A percentile compares a stretch with the other conserved stretches of the same genome.
These are phyloP conservation scores for Caradrina clavipalpis DNA, from an alignment of 2,888 invertebrate genomes.

Conservation along the genomic window DNA sequence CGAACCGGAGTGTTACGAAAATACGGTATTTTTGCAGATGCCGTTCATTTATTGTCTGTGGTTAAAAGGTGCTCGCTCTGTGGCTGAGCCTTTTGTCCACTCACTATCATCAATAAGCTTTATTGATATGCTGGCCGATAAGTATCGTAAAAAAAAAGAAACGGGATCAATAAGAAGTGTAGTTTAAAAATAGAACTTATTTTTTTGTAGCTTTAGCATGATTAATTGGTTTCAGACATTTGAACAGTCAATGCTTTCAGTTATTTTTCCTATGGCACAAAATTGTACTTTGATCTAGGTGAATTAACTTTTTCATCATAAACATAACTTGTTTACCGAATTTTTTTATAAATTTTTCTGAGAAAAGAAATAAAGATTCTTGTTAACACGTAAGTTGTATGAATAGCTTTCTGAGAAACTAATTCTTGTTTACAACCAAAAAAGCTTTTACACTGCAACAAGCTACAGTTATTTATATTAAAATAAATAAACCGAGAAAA, in stretches of 20 bases:
- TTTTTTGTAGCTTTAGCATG: neutral
- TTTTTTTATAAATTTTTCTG: slow-evolving; percentile 11
- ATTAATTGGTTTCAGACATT: neutral
- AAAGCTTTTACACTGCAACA: slow-evolving; percentile 16
- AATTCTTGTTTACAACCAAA: slow-evolving; percentile 39
- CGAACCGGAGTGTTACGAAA: slow-evolving; percentile 44
- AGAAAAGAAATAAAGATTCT: slow-evolving; percentile 28
- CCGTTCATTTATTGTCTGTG: slow-evolving; percentile 61
- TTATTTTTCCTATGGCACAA: too few relatives aligned
- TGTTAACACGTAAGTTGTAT: slow-evolving; percentile 23
- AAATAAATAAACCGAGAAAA: slow-evolving; percentile 1
- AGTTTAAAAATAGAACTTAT: neutral
- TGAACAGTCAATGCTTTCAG: too few relatives aligned
- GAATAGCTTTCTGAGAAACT: slow-evolving; percentile 31
- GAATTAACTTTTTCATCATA: neutral
- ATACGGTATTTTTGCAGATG: slow-evolving; percentile 56
- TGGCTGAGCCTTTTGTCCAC: neutral
- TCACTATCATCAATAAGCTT: neutral
- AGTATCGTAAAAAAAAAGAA: neutral
- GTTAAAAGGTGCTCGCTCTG: slow-evolving; percentile 34
- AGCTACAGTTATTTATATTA: slow-evolving; percentile 53
- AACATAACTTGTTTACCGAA: slow-evolving; percentile 14
- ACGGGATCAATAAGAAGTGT: neutral
- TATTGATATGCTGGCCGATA: neutral
- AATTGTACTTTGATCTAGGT: neutral